These are phyloP conservation scores for Epistrophe grossulariae DNA, from an alignment of 2,888 invertebrate species.

Conservation along the genomic window DNA sequence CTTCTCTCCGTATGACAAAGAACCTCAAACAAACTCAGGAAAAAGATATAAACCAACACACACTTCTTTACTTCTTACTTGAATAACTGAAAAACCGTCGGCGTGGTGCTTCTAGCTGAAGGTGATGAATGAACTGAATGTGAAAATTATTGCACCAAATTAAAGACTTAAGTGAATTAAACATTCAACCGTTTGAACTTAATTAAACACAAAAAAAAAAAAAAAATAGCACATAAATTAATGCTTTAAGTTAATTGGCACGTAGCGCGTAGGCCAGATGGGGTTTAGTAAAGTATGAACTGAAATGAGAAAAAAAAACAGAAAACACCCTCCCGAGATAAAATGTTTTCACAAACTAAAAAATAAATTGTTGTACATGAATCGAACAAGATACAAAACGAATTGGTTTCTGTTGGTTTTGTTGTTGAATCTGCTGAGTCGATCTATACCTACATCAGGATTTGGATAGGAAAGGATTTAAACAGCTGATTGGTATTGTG, in stretches of 20 bases:
- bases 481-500: background rate
- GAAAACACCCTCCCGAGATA: constrained; percentile 29
- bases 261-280: constrained; percentile 8
- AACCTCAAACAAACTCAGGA: constrained; percentile 34
- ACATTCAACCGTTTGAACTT: constrained; percentile 34
- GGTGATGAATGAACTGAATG: constrained; percentile 19
- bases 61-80: constrained; percentile 42
- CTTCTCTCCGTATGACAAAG: background rate
- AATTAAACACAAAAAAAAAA: background rate
- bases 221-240: background rate
- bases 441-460: background rate
- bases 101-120: constrained; percentile 13
- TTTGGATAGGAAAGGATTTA: background rate
- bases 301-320: constrained; percentile 5
- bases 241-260: background rate
- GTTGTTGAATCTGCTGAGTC: background rate
- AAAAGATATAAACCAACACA: background rate
- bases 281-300: background rate
- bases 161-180: constrained; percentile 38
- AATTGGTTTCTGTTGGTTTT: background rate
- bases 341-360: constrained; percentile 38
- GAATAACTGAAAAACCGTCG: background rate
- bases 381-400: background rate
- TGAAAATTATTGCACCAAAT: constrained; percentile 29
- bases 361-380: background rate